A percentile compares a stretch with the other conserved stretches of the same genome.
Evolutionary conservation across 2,113 vertebrate species (phyloP).

Genomic region (Cyrtonyx montezumae): DNA sequence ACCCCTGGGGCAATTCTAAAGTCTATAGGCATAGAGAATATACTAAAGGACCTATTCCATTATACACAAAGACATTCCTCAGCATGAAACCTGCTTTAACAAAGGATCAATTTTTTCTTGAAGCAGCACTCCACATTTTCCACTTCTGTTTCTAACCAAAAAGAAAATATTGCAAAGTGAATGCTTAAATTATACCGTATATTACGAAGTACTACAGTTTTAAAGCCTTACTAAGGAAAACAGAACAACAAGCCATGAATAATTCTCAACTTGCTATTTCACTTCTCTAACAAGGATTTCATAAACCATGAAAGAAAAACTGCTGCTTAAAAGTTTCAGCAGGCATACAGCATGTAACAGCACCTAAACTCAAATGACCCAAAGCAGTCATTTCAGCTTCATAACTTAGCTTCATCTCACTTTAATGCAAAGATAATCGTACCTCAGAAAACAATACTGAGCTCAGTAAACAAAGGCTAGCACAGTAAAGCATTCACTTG

Average conservation of each 20-base stretch:
- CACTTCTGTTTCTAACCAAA: neutral
- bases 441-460: neutral
- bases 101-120: neutral
- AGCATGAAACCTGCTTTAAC: neutral
- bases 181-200: neutral
- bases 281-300: neutral
- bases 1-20: neutral
- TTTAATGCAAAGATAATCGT: neutral
- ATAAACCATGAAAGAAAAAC: neutral
- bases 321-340: neutral
- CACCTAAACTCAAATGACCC: neutral
- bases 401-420: neutral
- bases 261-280: neutral
- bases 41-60: neutral
- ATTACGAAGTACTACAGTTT: neutral
- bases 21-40: neutral
- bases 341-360: neutral
- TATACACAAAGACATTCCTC: neutral
- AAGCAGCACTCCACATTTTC: neutral
- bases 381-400: neutral
- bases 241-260: neutral
- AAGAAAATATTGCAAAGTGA: neutral
- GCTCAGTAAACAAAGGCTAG: neutral
- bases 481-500: neutral
- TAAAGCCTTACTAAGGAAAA: neutral